Base-by-base conservation (phyloP, 2,797 vertebrate genomes). In the Mus spretus region DNA sequence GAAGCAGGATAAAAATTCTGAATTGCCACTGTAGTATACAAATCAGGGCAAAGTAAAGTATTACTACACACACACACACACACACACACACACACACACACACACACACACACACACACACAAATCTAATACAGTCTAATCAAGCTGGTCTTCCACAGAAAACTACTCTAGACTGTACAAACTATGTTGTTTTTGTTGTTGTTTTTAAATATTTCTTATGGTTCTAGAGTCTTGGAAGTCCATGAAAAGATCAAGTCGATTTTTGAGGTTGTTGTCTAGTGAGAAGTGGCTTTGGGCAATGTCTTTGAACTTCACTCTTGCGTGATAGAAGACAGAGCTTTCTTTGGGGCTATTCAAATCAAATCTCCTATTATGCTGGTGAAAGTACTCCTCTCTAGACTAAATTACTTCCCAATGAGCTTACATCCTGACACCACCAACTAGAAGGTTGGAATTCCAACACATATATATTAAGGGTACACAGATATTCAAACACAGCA, bases 291-390 rank as follows among this genome's bases (percentile, higher is more conserved):
- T 44, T 13, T 55, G 6, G 55, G 26, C 20, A 31, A 12, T 53
- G 34, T 3, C 10, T 93, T 87, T 34, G 26, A 28, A 26, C 34
- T 31, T 3, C 53, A 5, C 31, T 47, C 34, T 28, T 17, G 14
- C 3, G n/a, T 5, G n/a, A 5, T 55, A 1, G 14, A 53, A 19
- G 17, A 9, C 31, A 79, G 6, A 2, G 2, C 61, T n/a, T 1
- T 53, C 50, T 50, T 55, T 59, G 5, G 5, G 10, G 9, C 31
- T 81, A 50, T n/a, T 67, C 53, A 65, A 81, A 44, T 50, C 40
- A 55, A 59, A 40, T 7, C 3, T 28, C 4, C 31, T 50, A 79
- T 40, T 5, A 14, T 6, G n/a, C 26, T 55, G n/a, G 47, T 47
- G 20, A 40, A 15, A 3, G 0, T 53, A 55, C 34, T 6, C 7